Base-by-base conservation (phyloP, 2,888 invertebrate genomes). In the Auanema sp. region DNA sequence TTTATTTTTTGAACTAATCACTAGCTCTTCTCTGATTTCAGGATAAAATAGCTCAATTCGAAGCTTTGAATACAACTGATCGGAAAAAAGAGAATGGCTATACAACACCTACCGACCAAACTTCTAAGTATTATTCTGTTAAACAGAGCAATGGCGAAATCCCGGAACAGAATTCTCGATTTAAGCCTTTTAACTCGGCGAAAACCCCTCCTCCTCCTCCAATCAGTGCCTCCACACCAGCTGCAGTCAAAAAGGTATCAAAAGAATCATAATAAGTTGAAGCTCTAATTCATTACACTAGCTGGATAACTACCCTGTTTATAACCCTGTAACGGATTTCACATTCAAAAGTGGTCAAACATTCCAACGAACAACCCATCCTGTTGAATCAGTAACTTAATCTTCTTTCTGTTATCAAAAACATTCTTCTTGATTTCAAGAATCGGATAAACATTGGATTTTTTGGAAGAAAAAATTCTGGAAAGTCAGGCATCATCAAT, bases 401-500 rank as follows among this genome's bases (percentile, higher is more conserved):
- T 23, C 33, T 25, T 33, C 33, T 5, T 33, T 33, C 4, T 5
- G 33, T 33, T 33, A 5, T 33, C 33, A 33, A 3, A 5, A 33
- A 33, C 5, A 59, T 51, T 24, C 16, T 21, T 56, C n/a, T n/a
- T n/a, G n/a, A 14, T 5, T 21, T 52, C 41, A 41, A 72, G 72
- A 75, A 72, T 47, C 61, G 75, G 0, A 66, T 58, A 23, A 75
- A 76, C 49, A 70, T 69, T 54, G 76, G 70, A 0, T 66, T 76
- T 44, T 72, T 71, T 55, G 76, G 76, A 10, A 57, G 76, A 10
- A 60, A 65, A 42, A 71, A 70, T 0, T 61, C 75, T 6, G 76
- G 76, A 33, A 76, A 76, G 50, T 75, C 75, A 0, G 65, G 69
- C 0, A 40, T 76, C 14, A 76, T 76, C 43, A 75, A 76, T 58